These are phyloP conservation scores for Spatulosminthurus flaviceps DNA, from an alignment of 2,888 invertebrate species.

Conservation along the genomic window DNA sequence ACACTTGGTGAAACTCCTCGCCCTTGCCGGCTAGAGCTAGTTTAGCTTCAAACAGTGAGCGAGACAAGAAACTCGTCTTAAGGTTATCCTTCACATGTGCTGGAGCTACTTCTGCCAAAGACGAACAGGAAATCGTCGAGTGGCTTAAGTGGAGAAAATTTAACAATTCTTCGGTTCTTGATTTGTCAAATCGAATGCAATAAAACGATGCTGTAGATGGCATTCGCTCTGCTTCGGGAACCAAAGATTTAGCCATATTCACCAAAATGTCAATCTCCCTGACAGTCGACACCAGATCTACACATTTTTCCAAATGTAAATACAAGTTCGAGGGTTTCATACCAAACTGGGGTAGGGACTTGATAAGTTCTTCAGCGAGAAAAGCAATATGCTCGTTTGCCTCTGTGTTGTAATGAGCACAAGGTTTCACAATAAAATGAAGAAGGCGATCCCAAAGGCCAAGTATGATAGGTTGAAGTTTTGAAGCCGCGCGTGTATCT, in stretches of 20 bases:
- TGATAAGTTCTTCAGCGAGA: conserved; percentile 28
- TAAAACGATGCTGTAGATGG: conserved; percentile 15
- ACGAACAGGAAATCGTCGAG: too few species aligned
- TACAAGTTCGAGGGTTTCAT: conserved; percentile 6
- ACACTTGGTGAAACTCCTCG: conserved; percentile 45
- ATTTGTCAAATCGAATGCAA: conserved; percentile 29
- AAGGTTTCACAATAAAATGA: neutral
- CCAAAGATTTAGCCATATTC: conserved; percentile 15
- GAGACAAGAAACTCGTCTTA: conserved; percentile 22
- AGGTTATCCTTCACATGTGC: conserved; percentile 1
- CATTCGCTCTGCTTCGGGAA: neutral
- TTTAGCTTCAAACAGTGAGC: conserved; percentile 51
- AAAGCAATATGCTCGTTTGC: conserved; percentile 23
- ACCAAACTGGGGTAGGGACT: neutral
- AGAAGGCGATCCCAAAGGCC: conserved; percentile 31
- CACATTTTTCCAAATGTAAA: neutral
- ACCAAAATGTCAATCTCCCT: conserved; percentile 26
- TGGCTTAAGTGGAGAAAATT: conserved; percentile 31
- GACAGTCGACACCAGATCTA: neutral
- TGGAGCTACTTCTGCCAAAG: neutral
- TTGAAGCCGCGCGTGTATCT: neutral
- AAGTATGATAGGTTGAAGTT: neutral
- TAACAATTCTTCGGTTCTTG: conserved; percentile 30
- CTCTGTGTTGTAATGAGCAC: neutral
- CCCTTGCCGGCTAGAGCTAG: conserved; percentile 36